These are phyloP conservation scores for Harmothoe impar DNA, from an alignment of 2,888 invertebrate species.

Conservation along the genomic window DNA sequence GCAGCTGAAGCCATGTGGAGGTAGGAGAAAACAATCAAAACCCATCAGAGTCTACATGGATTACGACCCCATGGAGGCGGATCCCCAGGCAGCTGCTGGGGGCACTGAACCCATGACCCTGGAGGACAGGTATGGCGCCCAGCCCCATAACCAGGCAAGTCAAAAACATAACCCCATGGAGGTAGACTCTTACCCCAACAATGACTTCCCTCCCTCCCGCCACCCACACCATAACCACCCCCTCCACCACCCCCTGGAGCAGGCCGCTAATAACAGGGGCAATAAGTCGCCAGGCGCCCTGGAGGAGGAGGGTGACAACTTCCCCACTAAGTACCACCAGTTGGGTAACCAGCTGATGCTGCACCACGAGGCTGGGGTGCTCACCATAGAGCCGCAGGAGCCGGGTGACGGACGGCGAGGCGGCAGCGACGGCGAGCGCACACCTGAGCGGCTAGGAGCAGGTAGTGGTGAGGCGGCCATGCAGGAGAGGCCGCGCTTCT, in stretches of 20 bases:
- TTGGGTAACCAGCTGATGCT: slow-evolving; percentile 89
- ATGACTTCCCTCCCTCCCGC: not conserved
- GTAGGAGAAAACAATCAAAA: slow-evolving; percentile 80
- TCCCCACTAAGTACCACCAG: slow-evolving; percentile 88
- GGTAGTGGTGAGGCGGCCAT: not conserved
- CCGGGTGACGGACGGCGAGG: not conserved
- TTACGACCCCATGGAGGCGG: slow-evolving; percentile 47
- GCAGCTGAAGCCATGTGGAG: slow-evolving; percentile 53
- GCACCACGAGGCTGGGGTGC: slow-evolving; percentile 71
- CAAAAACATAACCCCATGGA: slow-evolving; percentile 51
- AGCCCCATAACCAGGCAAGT: slow-evolving; percentile 26
- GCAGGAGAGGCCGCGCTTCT: slow-evolving; percentile 44
- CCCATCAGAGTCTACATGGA: slow-evolving; percentile 73
- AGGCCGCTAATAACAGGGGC: not conserved
- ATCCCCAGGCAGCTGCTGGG: slow-evolving; percentile 40
- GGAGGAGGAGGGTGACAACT: slow-evolving; percentile 67
- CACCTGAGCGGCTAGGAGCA: slow-evolving; percentile 13
- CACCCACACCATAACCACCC: not conserved
- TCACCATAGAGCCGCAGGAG: slow-evolving; percentile 10
- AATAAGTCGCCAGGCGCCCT: not conserved
- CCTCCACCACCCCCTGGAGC: not conserved
- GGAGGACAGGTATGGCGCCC: slow-evolving; percentile 27
- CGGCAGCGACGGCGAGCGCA: not conserved
- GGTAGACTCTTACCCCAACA: not conserved
- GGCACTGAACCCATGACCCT: slow-evolving; percentile 16